These are phyloP conservation scores for Volucella bombylans DNA, from an alignment of 2,888 invertebrate genomes.

Conservation along the genomic window DNA sequence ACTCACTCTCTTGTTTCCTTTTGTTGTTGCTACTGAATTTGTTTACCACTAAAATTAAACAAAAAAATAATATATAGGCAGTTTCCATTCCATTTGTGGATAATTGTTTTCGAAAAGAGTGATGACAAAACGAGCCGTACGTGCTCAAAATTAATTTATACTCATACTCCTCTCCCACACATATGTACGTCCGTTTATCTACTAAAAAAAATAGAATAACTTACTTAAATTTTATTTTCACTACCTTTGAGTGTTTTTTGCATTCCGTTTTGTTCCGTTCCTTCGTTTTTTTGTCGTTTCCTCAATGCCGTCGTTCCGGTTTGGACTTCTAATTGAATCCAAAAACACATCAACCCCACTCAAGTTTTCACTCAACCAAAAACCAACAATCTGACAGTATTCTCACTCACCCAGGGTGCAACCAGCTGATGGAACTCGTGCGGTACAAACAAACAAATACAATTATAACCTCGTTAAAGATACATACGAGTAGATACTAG, in stretches of 20 bases:
- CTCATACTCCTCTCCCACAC: constrained; percentile 57
- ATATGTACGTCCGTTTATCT: constrained; percentile 51
- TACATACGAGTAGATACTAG: too few species aligned
- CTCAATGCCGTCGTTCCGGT: constrained; percentile 1
- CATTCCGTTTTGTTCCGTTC: constrained; percentile 44
- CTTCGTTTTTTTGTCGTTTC: constrained; percentile 8
- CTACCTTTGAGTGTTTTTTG: constrained; percentile 58
- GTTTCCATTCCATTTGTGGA: constrained; percentile 59
- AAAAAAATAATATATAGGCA: neutral
- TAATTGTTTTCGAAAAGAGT: constrained; percentile 46
- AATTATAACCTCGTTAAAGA: constrained; percentile 43
- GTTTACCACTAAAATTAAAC: constrained; percentile 22
- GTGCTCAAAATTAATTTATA: constrained; percentile 35
- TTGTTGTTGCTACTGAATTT: constrained; percentile 18
- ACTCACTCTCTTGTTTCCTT: constrained; percentile 20
- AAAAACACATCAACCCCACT: constrained; percentile 51
- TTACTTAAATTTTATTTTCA: constrained; percentile 46
- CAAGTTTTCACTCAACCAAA: constrained; percentile 55
- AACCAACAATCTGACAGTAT: constrained; percentile 43
- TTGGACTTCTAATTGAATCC: constrained; percentile 16
- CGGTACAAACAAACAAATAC: constrained; percentile 56
- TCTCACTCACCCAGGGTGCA: constrained; percentile 64
- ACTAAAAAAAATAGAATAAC: constrained; percentile 19
- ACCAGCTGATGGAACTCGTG: constrained; percentile 67
- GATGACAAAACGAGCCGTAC: constrained; percentile 31